Base-by-base conservation (phyloP, 2,888 invertebrate species). In the Metalampra italica region DNA sequence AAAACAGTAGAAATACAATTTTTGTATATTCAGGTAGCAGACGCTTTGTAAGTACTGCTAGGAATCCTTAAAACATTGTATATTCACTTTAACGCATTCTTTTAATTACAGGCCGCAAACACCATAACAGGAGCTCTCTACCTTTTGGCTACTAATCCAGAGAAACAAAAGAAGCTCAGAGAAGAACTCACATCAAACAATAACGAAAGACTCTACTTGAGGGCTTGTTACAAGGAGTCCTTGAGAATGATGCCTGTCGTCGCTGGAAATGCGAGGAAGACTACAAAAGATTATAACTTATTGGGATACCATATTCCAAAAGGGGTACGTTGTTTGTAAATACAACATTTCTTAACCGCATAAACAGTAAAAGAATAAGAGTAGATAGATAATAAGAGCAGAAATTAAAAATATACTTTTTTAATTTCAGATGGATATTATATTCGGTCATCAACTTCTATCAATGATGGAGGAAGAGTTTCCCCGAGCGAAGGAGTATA, bases 151-250 rank as follows among this genome's bases (percentile, higher is more conserved):
- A 80, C 78, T 46, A 90, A 93, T 76, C 84, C 75, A 8, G 83
- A 89, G 0, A 90, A 91, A 40, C 94, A 94, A 68, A 74, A 87
- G n/a, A 84, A 80, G 55, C 74, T 93, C 7, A 79, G 90, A 9
- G 62, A 85, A 36, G 92, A 93, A 66, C 63, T 91, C 4, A 48
- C 72, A 0, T 63, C 57, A 3, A 66, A 44, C 9, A 22, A 49
- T 7, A 42, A 40, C 22, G 69, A 11, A 71, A 73, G 91, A 56
- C 84, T 90, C 0, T 94, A 92, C 61, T 65, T 94, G 40, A 90
- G 90, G 54, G 93, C 93, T 1, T 92, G 92, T 59, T 86, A 94
- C 43, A 94, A 93, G 64, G 93, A 94, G 75, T 83, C 91, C 0
- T 66, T 92, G 45, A 81, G 93, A 55, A 55, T 91, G 15, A 81